Evolutionary conservation across 1,140 invertebrate species (phyloP), one percentile per base, ranked within the genome.

Genomic region (Aphelinus atriplicis): DNA sequence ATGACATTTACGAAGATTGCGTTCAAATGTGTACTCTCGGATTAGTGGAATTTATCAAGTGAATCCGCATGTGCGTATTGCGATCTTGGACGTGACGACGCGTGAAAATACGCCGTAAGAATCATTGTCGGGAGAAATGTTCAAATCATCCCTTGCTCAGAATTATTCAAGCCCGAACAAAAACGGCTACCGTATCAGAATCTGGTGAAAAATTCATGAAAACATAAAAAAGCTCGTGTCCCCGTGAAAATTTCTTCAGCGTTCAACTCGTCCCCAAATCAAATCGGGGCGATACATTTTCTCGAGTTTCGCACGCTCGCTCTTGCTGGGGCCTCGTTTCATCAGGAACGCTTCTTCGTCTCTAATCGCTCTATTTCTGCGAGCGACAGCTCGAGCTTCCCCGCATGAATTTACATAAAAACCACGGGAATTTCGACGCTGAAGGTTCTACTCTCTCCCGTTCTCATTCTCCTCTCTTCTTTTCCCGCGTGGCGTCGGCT

Each of bases 371-470:
- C 56, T 9, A 73, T 65, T 66, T 65, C 56, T 60, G 63, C 42
- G 42, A 5, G 48, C 64, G 55, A 50, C 58, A 58, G 3, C 42
- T 7, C 43, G 43, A 57, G 46, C n/a, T 58, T 68, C 48, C 26
- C 45, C 45, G 57, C 72, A 73, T 73, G 68, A 68, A 73, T 73
- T 62, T 73, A 50, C 72, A 73, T 73, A 53, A 73, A 73, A 68
- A 73, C 10, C 66, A 47, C 51, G 51, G 62, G 46, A 71, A 56
- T 63, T 53, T 26, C 10, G 46, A 0, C 7, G 43, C 10, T 55
- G 7, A 57, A 67, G 56, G 7, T 68, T 7, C 53, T 68, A 26
- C 26, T 26, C 26, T 26, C 26, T 68, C 46, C 26, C 26, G 26
- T 26, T 26, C 26, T 26, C 26, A 26, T 26, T 26, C 26, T 26